Evolutionary conservation across 2,113 vertebrate species (phyloP).

Genomic region (Apteryx owenii): DNA sequence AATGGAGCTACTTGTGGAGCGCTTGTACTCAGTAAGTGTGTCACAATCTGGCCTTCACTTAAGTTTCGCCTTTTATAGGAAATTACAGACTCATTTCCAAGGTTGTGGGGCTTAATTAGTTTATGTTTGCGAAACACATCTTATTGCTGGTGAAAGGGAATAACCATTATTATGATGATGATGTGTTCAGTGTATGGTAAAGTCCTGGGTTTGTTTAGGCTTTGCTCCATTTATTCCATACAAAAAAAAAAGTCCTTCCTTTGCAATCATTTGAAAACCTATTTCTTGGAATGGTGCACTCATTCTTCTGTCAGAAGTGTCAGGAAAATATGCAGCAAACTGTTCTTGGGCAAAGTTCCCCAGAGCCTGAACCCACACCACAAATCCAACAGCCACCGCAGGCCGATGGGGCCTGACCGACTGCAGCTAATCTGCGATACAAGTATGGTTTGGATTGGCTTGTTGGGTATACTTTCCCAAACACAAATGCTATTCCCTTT

Average conservation of each 20-base stretch:
- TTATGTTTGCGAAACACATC: constrained; percentile 67
- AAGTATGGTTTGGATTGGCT: neutral
- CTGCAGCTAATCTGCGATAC: neutral
- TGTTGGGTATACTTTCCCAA: neutral
- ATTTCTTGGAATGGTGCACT: neutral
- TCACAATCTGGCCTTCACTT: constrained; percentile 67
- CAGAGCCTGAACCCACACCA: neutral
- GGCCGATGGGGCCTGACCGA: neutral
- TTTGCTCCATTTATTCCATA: constrained; percentile 50
- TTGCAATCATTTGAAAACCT: constrained; percentile 21
- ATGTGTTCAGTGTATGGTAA: constrained; percentile 48
- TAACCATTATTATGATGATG: constrained; percentile 53
- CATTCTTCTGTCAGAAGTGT: neutral
- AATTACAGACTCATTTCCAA: constrained; percentile 68
- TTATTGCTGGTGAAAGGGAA: constrained; percentile 52
- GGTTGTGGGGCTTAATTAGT: constrained; percentile 69
- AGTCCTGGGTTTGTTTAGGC: constrained; percentile 39
- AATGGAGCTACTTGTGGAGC: constrained; percentile 68
- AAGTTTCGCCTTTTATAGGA: constrained; percentile 54
- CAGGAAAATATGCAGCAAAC: neutral
- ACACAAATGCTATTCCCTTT: neutral
- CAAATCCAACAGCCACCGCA: neutral
- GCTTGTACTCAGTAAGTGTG: constrained; percentile 58
- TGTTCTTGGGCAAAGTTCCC: neutral
- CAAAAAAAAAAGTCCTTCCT: neutral